A percentile compares a stretch with the other conserved stretches of the same genome.
Evolutionary conservation across 2,797 vertebrate genomes (phyloP).

Genomic region (Neostethus bicornis): DNA sequence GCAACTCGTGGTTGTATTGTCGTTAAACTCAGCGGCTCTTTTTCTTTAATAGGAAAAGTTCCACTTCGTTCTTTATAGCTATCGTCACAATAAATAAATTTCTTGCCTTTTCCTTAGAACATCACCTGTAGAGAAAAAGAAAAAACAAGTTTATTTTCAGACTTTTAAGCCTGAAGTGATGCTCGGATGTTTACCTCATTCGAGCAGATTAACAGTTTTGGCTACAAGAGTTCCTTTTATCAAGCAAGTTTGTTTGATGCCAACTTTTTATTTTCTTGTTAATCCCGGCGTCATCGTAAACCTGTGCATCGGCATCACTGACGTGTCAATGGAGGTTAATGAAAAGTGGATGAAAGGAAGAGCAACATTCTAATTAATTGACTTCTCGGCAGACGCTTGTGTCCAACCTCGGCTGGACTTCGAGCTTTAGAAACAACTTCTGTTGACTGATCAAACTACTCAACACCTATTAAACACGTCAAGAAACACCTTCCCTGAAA

Average conservation of each 20-base stretch:
- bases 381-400: slow-evolving; percentile 67
- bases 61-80: background rate
- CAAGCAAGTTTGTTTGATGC: slow-evolving; percentile 71
- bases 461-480: slow-evolving; percentile 81
- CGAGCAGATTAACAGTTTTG: slow-evolving; percentile 1
- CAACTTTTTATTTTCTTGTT: slow-evolving; percentile 75
- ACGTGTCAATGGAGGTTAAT: slow-evolving; percentile 82
- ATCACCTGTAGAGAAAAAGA: background rate
- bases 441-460: slow-evolving; percentile 80
- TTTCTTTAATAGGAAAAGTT: background rate
- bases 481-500: slow-evolving; percentile 78
- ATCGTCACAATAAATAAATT: background rate
- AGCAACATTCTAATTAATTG: slow-evolving; percentile 80
- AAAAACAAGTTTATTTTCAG: background rate
- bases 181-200: background rate
- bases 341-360: slow-evolving; percentile 79
- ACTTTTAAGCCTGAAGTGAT: background rate
- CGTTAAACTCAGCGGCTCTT: background rate
- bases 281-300: slow-evolving; percentile 71
- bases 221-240: slow-evolving; percentile 46
- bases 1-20: no score
- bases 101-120: background rate
- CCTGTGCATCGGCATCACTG: slow-evolving; percentile 43
- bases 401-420: slow-evolving; percentile 70
- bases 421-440: slow-evolving; percentile 64